Conservation (phyloP, 2,797 vertebrate species). For the Centropyge bicolor region DNA sequence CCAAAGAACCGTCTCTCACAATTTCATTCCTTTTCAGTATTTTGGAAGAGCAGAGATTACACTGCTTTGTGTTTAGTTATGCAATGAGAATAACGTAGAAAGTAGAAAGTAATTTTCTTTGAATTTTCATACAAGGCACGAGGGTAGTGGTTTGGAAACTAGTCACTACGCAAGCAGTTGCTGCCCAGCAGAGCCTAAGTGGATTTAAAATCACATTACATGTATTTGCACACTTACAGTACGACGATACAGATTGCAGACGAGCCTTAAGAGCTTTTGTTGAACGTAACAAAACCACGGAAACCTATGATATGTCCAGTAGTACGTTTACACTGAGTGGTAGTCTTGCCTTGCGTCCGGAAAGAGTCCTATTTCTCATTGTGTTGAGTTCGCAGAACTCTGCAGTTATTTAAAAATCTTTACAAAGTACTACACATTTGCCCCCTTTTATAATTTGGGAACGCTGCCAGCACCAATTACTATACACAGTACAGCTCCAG, state of each 20-base stretch:
- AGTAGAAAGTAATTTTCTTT: too few relatives aligned
- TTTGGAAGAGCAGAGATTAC: constrained; percentile 46
- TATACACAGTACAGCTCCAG: constrained; percentile 46
- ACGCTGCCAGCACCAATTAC: constrained; percentile 66
- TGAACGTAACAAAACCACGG: constrained; percentile 41
- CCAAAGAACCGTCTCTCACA: not conserved
- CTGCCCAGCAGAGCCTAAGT: constrained; percentile 72
- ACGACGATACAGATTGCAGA: constrained; percentile 66
- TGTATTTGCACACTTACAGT: constrained; percentile 76
- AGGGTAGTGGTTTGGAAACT: constrained; percentile 78
- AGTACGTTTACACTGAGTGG: constrained; percentile 60
- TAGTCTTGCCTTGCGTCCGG: constrained; percentile 33
- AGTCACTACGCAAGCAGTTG: constrained; percentile 73
- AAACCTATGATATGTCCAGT: constrained; percentile 67
- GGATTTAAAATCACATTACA: constrained; percentile 67
- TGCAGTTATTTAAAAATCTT: constrained; percentile 53
- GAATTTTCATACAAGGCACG: constrained; percentile 83
- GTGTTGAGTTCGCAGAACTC: constrained; percentile 53
- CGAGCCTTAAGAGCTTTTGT: constrained; percentile 43
- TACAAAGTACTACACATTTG: constrained; percentile 52
- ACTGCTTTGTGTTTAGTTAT: constrained; percentile 41
- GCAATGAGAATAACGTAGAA: constrained; percentile 39
- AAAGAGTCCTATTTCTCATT: constrained; percentile 29
- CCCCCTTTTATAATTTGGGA: constrained; percentile 41
- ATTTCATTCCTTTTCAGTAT: constrained; percentile 27